phyloP scores from a whole-genome alignment of 2,888 invertebrate genomes.

The Spilarctia lutea region DNA sequence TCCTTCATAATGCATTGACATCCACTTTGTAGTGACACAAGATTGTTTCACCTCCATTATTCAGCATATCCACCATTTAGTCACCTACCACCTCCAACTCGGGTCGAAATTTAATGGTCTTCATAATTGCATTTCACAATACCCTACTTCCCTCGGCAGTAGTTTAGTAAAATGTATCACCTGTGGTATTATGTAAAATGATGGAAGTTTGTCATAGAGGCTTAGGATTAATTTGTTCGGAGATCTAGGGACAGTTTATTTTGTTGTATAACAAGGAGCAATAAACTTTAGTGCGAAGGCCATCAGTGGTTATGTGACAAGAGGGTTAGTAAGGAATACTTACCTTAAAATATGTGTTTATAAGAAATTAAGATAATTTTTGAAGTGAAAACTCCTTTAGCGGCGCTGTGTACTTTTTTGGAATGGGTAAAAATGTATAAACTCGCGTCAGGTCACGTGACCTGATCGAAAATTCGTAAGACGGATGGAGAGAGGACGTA shows the following conservation, averaged over 20 bases:
- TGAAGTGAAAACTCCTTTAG: too few species aligned
- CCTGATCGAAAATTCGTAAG: too few species aligned
- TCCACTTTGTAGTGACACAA: neutral
- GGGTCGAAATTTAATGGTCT: slow-evolving; percentile 35
- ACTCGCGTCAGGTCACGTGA: too few species aligned
- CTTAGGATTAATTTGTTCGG: slow-evolving; percentile 4
- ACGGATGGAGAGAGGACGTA: too few species aligned
- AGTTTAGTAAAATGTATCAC: slow-evolving; percentile 31
- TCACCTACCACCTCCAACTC: slow-evolving; percentile 3
- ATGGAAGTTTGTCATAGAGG: neutral
- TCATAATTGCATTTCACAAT: slow-evolving; percentile 34
- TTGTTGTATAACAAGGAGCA: neutral
- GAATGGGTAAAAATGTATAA: too few species aligned
- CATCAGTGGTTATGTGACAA: neutral
- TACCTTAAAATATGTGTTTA: neutral
- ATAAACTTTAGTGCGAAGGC: neutral
- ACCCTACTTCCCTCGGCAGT: slow-evolving; percentile 22
- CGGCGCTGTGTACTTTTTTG: too few species aligned
- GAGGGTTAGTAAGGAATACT: neutral
- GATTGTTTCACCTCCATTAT: neutral
- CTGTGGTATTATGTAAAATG: slow-evolving; percentile 8
- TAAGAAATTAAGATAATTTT: too few species aligned
- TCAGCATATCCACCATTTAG: slow-evolving; percentile 26
- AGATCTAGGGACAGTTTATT: slow-evolving; percentile 9
- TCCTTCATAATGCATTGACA: neutral